A percentile compares a stretch with the other conserved stretches of the same genome.
These are phyloP conservation scores for Tigriopus japonicus DNA, from an alignment of 1,140 invertebrate species.

Conservation along the genomic window DNA sequence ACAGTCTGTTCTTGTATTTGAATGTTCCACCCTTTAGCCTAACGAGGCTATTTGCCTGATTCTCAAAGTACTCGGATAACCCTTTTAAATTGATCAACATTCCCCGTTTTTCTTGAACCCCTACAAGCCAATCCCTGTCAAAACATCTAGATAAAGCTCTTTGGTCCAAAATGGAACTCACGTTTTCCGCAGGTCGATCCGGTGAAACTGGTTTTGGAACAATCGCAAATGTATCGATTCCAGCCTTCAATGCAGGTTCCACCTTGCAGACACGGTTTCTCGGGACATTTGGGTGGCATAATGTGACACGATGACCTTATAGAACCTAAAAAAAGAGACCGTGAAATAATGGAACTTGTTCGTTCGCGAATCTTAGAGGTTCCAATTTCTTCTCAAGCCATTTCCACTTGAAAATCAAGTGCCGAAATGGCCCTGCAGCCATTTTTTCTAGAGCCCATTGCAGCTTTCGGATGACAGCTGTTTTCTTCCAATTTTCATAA, in stretches of 20 bases:
- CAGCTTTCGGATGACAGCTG: background rate
- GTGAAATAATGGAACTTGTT: background rate
- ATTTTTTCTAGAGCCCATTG: constrained; percentile 12
- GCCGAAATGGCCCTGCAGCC: background rate
- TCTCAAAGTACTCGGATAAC: too few relatives aligned
- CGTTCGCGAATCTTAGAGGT: background rate
- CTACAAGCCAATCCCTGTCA: too few relatives aligned
- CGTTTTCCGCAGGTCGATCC: constrained; percentile 80
- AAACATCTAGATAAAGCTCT: too few relatives aligned
- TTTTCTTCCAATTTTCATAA: too few relatives aligned
- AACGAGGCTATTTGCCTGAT: too few relatives aligned
- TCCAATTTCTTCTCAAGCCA: background rate
- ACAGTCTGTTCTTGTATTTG: too few relatives aligned
- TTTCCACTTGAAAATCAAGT: too few relatives aligned
- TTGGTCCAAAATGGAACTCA: constrained; percentile 23
- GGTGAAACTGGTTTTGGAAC: constrained; percentile 64
- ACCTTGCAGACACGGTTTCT: constrained; percentile 70
- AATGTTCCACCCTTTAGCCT: too few relatives aligned
- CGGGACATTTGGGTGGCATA: constrained; percentile 55
- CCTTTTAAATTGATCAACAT: too few relatives aligned
- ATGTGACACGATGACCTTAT: constrained; percentile 65
- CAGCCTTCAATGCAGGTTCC: constrained; percentile 80
- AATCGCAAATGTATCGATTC: constrained; percentile 92
- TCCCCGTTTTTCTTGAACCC: too few relatives aligned
- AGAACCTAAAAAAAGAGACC: constrained; percentile 39